phyloP scores from a whole-genome alignment of 2,888 invertebrate species.

The Lochmaea crataegi region DNA sequence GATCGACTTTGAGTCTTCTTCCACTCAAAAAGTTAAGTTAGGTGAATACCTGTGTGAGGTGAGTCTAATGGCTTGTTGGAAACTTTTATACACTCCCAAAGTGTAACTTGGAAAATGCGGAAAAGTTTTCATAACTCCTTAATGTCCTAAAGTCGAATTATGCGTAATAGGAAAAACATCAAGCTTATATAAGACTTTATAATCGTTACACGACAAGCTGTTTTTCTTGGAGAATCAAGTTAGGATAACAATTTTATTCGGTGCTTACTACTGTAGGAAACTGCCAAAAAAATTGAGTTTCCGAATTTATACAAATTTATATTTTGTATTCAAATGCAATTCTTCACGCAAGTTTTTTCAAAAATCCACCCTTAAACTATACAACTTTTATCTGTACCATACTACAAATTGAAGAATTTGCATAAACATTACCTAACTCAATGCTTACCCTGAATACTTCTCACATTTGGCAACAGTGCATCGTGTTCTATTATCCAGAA shows the following conservation, averaged over 20 bases:
- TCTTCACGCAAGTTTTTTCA: no score
- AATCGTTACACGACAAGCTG: no score
- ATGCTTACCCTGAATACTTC: no score
- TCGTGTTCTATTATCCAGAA: no score
- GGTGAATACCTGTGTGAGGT: constrained; percentile 30
- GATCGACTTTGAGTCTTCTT: constrained; percentile 35
- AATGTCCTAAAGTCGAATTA: constrained; percentile 26
- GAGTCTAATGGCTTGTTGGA: constrained; percentile 33
- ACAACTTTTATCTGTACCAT: no score
- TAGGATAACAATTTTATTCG: not conserved
- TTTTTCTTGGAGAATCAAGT: not conserved
- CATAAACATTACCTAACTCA: no score
- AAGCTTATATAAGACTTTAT: not conserved
- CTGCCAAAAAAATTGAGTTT: not conserved
- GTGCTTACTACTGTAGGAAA: not conserved
- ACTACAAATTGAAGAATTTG: no score
- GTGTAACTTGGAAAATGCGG: constrained; percentile 18
- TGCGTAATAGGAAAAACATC: constrained; percentile 23
- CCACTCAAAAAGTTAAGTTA: constrained; percentile 28
- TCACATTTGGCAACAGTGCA: no score
- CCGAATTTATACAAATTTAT: no score
- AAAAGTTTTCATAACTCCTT: constrained; percentile 28
- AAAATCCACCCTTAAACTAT: no score
- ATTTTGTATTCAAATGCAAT: no score
- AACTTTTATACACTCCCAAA: constrained; percentile 33